Evolutionary conservation across 1,140 invertebrate genomes (phyloP).

Genomic region (Trichonephila clavipes): DNA sequence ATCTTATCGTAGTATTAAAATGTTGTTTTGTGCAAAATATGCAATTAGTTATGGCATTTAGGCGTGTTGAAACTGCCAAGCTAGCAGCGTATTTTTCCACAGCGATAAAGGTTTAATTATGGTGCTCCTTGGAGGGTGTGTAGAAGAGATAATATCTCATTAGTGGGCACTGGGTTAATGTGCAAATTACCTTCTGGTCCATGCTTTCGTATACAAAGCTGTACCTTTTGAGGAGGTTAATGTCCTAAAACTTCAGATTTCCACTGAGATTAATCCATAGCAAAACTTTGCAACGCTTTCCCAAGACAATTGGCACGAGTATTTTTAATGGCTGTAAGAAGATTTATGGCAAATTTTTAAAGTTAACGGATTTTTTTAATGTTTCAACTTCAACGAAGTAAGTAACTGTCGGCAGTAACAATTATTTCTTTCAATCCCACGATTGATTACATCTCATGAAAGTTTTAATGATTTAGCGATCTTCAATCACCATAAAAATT

Average conservation of each 20-base stretch:
- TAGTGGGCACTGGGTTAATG: neutral
- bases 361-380: too few relatives aligned
- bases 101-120: constrained; percentile 51
- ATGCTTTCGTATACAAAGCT: neutral
- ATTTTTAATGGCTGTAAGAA: too few relatives aligned
- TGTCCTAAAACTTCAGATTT: neutral
- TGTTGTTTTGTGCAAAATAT: neutral
- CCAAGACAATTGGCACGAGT: neutral
- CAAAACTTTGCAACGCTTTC: too few relatives aligned
- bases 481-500: too few relatives aligned
- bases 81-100: neutral
- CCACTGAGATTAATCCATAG: neutral
- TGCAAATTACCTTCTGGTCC: neutral
- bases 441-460: too few relatives aligned
- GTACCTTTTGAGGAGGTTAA: neutral
- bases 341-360: too few relatives aligned
- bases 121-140: neutral
- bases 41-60: constrained; percentile 48
- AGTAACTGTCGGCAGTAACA: too few relatives aligned
- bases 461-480: too few relatives aligned
- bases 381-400: too few relatives aligned
- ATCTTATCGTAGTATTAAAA: constrained; percentile 1
- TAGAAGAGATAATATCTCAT: constrained; percentile 24
- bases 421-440: too few relatives aligned
- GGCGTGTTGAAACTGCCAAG: neutral